Base-by-base conservation (phyloP, 2,113 vertebrate genomes). In the Lasiurus cinereus region DNA sequence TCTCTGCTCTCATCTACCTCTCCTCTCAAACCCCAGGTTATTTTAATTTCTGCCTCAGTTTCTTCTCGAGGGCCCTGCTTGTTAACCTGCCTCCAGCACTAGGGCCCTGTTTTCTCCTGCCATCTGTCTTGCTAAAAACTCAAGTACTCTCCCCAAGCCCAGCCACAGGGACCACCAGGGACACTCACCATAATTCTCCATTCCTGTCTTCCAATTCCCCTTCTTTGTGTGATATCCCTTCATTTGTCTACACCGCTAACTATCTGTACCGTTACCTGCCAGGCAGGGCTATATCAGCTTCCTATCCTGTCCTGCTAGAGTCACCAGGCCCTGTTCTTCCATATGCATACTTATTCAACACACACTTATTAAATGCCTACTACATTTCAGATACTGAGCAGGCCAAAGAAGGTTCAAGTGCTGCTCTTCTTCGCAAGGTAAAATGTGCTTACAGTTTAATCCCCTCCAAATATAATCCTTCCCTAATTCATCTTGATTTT, bases 181-280 rank as follows among this genome's bases (percentile, higher is more conserved):
- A 52, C 12, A 11, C 2, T 79, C 15, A 13, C 31, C 0, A 0
- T 7, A 46, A 13, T 72, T 22, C 43, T 5, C 50, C 24, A 1
- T 27, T 16, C 48, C 77, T 36, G 1, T 33, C 36, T n/a, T 90
- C 74, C 19, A n/a, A 9, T 9, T 67, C 56, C 39, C 8, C 46
- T 82, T 79, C 36, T 36, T 43, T 24, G 0, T n/a, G n/a, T 24
- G 12, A 10, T 12, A 50, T 9, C 16, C 64, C 29, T 56, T 29
- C 6, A 3, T 6, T 10, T 54, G 69, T 93, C 52, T 43, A 36
- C 16, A 54, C 16, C 27, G 62, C 3, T 8, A 59, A 14, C 33
- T 43, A 5, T 50, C 52, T 83, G 3, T 48, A 66, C 31, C 27
- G 3, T 62, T 21, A 54, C 33, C 77, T 82, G 29, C 19, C 67